Evolutionary conservation across 2,113 vertebrate species (phyloP), one percentile per base, ranked within the genome.

Genomic region (Entelurus aequoreus): DNA sequence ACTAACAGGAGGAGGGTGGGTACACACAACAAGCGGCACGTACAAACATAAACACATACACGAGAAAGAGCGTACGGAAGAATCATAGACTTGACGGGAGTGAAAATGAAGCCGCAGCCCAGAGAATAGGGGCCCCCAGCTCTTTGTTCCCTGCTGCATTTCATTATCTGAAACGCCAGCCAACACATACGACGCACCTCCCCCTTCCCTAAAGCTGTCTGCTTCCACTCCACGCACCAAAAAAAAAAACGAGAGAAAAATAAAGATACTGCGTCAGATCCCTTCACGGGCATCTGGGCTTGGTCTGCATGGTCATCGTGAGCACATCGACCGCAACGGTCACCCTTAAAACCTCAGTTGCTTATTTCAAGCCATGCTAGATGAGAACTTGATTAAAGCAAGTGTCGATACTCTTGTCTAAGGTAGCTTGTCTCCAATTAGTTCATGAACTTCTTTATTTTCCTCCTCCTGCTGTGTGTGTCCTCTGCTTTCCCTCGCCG

Each of bases 61-160:
- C 68, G 77, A 81, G 82, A 73, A 76, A 71, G 68, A 19, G 48
- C 15, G 40, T 79, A 71, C 77, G 81, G 81, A 86, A 83, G 85
- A 87, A 86, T 87, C 87, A 88, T 85, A 87, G 84, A 86, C 82
- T 57, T 87, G 84, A 87, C 81, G 68, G 79, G 78, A 80, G 81
- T 81, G 78, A 85, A 84, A 87, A 87, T 85, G 85, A 88, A 85
- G 87, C 87, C 80, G 84, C 87, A 80, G 85, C 79, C 71, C 74
- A 82, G 78, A 88, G 85, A 87, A 88, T 84, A 83, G 87, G 82
- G 85, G 85, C 87, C 87, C 83, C 85, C 77, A 84, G 85, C 85
- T 87, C 87, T 88, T 88, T 88, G 87, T 88, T 88, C 84, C 85
- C 83, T 80, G 84, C 87, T 88, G 87, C 87, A 88, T 88, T 87